Conservation (phyloP, 2,797 vertebrate genomes). For the Odontamblyopus lacepedii region DNA sequence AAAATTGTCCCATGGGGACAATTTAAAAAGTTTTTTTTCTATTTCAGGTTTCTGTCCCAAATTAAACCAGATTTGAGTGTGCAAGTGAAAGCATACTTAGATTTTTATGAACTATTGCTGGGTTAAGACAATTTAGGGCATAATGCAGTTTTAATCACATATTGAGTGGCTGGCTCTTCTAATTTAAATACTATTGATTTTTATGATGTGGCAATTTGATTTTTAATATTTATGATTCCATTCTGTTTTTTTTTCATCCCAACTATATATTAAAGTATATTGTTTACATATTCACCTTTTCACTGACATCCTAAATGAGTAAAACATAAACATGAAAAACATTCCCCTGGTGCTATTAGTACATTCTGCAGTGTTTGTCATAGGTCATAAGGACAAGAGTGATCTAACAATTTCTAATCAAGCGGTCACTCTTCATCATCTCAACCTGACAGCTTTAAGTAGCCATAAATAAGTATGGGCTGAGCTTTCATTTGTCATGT, state of each 20-base stretch:
- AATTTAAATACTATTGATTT: neutral
- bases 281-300: constrained; percentile 24
- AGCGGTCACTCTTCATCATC: constrained; percentile 73
- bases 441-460: constrained; percentile 70
- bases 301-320: constrained; percentile 32
- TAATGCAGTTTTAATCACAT: neutral
- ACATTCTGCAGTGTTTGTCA: constrained; percentile 52
- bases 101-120: too few species aligned
- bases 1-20: too few species aligned
- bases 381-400: constrained; percentile 47
- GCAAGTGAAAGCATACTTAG: too few species aligned
- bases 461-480: constrained; percentile 72
- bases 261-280: neutral
- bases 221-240: neutral
- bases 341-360: constrained; percentile 23
- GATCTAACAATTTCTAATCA: constrained; percentile 73
- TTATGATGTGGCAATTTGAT: neutral
- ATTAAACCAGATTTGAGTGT: too few species aligned
- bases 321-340: constrained; percentile 18
- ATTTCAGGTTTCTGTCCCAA: too few species aligned
- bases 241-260: neutral
- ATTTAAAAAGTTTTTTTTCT: too few species aligned
- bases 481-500: constrained; percentile 69
- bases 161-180: neutral
- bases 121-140: too few species aligned